These are phyloP conservation scores for Podilymbus podiceps DNA, from an alignment of 2,113 vertebrate genomes.

Conservation along the genomic window DNA sequence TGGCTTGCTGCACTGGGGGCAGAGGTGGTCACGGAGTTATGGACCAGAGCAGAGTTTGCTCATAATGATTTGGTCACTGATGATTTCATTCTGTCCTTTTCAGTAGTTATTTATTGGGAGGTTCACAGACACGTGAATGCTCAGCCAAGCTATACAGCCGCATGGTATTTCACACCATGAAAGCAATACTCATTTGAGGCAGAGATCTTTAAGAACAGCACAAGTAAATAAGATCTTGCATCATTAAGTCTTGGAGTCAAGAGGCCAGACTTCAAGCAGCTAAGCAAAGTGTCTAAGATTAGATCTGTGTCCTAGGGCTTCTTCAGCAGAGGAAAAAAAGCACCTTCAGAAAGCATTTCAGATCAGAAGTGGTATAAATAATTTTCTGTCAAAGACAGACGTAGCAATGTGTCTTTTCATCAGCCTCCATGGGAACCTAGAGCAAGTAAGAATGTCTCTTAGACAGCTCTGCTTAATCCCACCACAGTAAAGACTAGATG, in stretches of 20 bases:
- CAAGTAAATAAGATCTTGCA: neutral
- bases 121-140: neutral
- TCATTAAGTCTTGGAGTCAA: neutral
- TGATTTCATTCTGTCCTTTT: neutral
- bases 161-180: neutral
- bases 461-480: neutral
- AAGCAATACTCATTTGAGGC: neutral
- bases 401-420: neutral
- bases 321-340: neutral
- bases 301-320: neutral
- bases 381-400: neutral
- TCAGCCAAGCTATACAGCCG: neutral
- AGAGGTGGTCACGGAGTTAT: neutral
- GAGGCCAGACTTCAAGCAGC: neutral
- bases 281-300: neutral
- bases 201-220: neutral
- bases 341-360: neutral
- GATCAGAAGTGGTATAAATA: neutral
- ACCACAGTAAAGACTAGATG: neutral
- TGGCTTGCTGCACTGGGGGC: fast-evolving
- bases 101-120: neutral
- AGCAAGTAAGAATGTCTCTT: neutral
- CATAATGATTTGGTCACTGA: fast-evolving
- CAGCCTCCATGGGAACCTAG: neutral
- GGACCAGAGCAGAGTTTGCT: neutral